A percentile compares a stretch with the other conserved stretches of the same genome.
Conservation (phyloP, 2,797 vertebrate genomes). For the Galaxias olidus region DNA sequence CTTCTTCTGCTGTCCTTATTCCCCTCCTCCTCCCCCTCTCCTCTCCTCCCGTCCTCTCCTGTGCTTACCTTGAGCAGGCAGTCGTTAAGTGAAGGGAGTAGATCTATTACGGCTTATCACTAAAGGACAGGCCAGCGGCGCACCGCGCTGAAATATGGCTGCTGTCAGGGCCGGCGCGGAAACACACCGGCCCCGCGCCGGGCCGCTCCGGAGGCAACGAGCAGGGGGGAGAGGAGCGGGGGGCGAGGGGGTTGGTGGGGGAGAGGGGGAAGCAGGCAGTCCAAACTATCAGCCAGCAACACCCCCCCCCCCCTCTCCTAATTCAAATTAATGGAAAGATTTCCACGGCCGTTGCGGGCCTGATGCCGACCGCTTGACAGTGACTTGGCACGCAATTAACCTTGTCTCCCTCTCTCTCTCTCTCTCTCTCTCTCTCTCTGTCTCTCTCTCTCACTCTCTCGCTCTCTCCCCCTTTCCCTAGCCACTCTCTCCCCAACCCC, state of each 20-base stretch:
- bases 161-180: conserved; percentile 80
- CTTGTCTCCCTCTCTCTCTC: conserved; percentile 32
- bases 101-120: conserved; percentile 98
- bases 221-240: conserved; percentile 24
- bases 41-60: background rate
- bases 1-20: conserved; percentile 13
- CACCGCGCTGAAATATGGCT: conserved; percentile 85
- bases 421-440: conserved; percentile 29
- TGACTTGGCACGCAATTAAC: conserved; percentile 73
- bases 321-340: conserved; percentile 75
- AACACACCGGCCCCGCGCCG: conserved; percentile 55
- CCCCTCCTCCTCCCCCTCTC: background rate
- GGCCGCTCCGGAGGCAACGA: conserved; percentile 54
- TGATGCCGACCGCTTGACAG: conserved; percentile 67
- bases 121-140: conserved; percentile 77
- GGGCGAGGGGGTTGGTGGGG: conserved; percentile 1
- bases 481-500: conserved; percentile 11
- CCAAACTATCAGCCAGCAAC: conserved; percentile 43
- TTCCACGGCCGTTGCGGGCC: conserved; percentile 50
- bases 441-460: background rate
- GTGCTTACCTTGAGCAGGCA: conserved; percentile 71
- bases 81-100: conserved; percentile 60
- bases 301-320: too few species aligned
- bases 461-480: conserved; percentile 5
- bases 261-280: conserved; percentile 34